A percentile compares a stretch with the other conserved stretches of the same genome.
These are phyloP conservation scores for Drosophila recens DNA, from an alignment of 2,888 invertebrate genomes.

Conservation along the genomic window DNA sequence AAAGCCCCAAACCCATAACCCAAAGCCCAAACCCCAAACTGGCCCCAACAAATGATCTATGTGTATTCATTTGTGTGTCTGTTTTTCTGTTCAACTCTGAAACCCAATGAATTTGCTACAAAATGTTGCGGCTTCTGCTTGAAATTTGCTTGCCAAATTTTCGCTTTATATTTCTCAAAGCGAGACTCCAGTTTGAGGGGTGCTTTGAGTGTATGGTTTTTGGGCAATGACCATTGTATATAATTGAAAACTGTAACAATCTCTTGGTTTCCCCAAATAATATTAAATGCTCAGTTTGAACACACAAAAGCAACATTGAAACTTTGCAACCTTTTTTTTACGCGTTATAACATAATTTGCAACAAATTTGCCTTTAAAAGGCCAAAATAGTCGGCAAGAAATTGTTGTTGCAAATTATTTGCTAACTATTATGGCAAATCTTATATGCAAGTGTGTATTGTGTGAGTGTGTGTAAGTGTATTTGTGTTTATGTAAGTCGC, in stretches of 20 bases:
- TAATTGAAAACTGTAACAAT: slow-evolving; percentile 6
- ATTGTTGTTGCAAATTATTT: slow-evolving; percentile 40
- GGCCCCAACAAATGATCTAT: slow-evolving; percentile 59
- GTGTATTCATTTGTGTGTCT: slow-evolving; percentile 32
- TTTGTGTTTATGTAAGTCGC: slow-evolving; percentile 11
- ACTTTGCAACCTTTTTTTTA: slow-evolving; percentile 5
- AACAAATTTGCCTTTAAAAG: slow-evolving; percentile 13
- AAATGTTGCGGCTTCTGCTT: slow-evolving; percentile 51
- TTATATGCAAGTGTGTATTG: slow-evolving; percentile 1
- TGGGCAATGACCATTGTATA: slow-evolving; percentile 1
- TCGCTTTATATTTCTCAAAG: slow-evolving; percentile 12
- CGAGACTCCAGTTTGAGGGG: background rate
- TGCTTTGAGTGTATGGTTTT: slow-evolving; percentile 16
- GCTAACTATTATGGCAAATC: slow-evolving; percentile 53
- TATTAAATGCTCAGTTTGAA: slow-evolving; percentile 4
- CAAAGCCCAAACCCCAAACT: slow-evolving; percentile 28
- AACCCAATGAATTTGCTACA: slow-evolving; percentile 23
- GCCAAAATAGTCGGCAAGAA: slow-evolving; percentile 30
- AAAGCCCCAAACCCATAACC: slow-evolving; percentile 14
- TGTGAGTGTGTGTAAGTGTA: background rate
- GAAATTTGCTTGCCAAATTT: slow-evolving; percentile 59
- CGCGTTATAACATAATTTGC: slow-evolving; percentile 24
- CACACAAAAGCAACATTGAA: slow-evolving; percentile 6
- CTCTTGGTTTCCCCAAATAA: slow-evolving; percentile 3
- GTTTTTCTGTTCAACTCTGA: slow-evolving; percentile 21